Evolutionary conservation across 2,888 invertebrate species (phyloP).

Genomic region (Abrostola tripartita): DNA sequence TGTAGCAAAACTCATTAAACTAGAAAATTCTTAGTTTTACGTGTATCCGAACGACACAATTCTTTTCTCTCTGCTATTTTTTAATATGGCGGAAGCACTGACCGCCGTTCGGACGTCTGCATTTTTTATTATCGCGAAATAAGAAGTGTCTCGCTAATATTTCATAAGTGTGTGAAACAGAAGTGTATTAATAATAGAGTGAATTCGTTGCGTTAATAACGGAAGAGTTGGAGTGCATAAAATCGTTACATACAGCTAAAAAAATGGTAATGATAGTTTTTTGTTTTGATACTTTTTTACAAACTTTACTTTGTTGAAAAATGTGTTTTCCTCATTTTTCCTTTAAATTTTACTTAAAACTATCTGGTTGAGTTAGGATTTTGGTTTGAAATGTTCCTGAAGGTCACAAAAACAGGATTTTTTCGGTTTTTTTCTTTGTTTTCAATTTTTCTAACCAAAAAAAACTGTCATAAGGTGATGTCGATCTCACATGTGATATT

Average conservation of each 20-base stretch:
- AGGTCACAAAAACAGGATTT: constrained; percentile 65
- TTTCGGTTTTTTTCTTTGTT: constrained; percentile 84
- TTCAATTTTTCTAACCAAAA: constrained; percentile 87
- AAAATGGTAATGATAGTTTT: constrained; percentile 89
- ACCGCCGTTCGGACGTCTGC: constrained; percentile 84
- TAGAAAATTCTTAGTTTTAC: background rate
- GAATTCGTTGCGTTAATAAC: constrained; percentile 50
- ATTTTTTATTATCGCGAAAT: constrained; percentile 74
- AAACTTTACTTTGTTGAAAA: constrained; percentile 79
- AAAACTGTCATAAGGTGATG: constrained; percentile 82
- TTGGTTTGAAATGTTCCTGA: constrained; percentile 28
- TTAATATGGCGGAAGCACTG: constrained; percentile 88
- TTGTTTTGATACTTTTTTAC: constrained; percentile 89
- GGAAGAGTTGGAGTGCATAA: constrained; percentile 46
- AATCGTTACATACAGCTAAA: constrained; percentile 66
- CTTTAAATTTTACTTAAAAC: constrained; percentile 48
- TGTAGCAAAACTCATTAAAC: background rate
- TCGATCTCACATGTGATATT: constrained; percentile 82
- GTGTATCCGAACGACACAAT: constrained; percentile 65
- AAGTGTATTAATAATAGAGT: constrained; percentile 65
- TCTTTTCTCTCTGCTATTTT: constrained; percentile 81
- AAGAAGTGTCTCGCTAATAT: constrained; percentile 66
- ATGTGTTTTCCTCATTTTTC: constrained; percentile 72
- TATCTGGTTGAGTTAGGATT: constrained; percentile 31
- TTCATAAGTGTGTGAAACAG: constrained; percentile 68